A percentile compares a stretch with the other conserved stretches of the same genome.
Evolutionary conservation across 1,140 invertebrate species (phyloP).

Genomic region (Heliconius congener): DNA sequence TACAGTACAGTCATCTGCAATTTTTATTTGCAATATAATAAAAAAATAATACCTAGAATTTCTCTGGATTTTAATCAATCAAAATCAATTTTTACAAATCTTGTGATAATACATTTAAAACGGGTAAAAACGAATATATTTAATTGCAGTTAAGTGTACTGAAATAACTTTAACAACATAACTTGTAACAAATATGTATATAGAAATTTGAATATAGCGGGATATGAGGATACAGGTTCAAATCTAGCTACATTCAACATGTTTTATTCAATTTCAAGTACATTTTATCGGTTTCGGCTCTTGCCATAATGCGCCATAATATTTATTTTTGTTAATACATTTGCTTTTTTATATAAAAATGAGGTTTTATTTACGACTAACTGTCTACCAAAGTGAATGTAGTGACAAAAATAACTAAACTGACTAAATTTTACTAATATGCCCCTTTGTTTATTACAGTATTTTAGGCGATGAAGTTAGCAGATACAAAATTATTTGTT

Average conservation of each 20-base stretch:
- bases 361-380: conserved; percentile 76
- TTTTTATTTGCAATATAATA: neutral
- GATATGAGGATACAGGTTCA: too few species aligned
- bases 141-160: conserved; percentile 28
- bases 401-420: conserved; percentile 66
- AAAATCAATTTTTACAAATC: too few species aligned
- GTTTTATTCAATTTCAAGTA: neutral
- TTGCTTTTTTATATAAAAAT: conserved; percentile 56
- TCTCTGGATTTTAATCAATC: too few species aligned
- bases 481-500: neutral
- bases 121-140: neutral
- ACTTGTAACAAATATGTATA: too few species aligned
- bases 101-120: too few species aligned
- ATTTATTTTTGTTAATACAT: conserved; percentile 78
- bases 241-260: too few species aligned
- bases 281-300: conserved; percentile 17
- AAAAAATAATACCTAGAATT: too few species aligned
- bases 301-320: conserved; percentile 45
- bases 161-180: neutral
- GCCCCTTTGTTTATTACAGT: conserved; percentile 17
- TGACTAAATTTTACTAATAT: conserved; percentile 44
- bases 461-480: neutral
- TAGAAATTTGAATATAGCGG: too few species aligned
- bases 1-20: conserved; percentile 22
- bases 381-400: conserved; percentile 73